Evolutionary conservation across 92 coral and sea anemone species (phyloP), one percentile per base, ranked within the genome.

Genomic region (Ricordea florida): DNA sequence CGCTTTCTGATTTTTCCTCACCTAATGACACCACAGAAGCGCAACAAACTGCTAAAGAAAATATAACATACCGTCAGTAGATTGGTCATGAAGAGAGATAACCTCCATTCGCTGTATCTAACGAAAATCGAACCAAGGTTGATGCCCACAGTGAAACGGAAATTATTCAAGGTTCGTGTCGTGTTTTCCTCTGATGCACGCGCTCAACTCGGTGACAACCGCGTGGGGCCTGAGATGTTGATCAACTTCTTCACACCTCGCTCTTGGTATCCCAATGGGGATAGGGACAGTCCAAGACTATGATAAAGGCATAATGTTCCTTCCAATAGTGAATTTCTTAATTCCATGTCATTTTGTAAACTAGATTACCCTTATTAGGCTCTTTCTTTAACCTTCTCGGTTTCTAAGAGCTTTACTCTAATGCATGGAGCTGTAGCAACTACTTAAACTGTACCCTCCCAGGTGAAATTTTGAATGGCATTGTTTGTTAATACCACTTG

Each of bases 131-230:
- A 38, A 30, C 67, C 55, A 57, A 57, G 58, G 67, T 45, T 14
- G 80, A 28, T 73, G 57, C 80, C 80, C 57, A 69, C 80, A 43
- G 60, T 37, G 80, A 61, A 58, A 73, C 55, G 23, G 49, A 46
- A 61, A 41, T 40, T 38, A 60, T 60, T 34, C 67, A 34, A 42
- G 17, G 22, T 20, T 47, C 47, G 30, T 49, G 40, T 47, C 59
- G 38, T 73, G 55, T 34, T 46, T 46, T 58, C 28, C 30, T 44
- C 41, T 23, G 68, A 46, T 43, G 59, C 68, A 73, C 70, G 77
- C 77, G 77, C 40, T 70, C 15, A 70, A 13, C 4, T 23, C 29
- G 42, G 40, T 70, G 77, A 70, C 77, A 70, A 70, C 77, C 77
- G 77, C 66, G 77, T 28, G 77, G 27, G 43, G 65, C 59, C 77